Evolutionary conservation across 1,140 invertebrate genomes (phyloP).

Genomic region (Penaeus japonicus): DNA sequence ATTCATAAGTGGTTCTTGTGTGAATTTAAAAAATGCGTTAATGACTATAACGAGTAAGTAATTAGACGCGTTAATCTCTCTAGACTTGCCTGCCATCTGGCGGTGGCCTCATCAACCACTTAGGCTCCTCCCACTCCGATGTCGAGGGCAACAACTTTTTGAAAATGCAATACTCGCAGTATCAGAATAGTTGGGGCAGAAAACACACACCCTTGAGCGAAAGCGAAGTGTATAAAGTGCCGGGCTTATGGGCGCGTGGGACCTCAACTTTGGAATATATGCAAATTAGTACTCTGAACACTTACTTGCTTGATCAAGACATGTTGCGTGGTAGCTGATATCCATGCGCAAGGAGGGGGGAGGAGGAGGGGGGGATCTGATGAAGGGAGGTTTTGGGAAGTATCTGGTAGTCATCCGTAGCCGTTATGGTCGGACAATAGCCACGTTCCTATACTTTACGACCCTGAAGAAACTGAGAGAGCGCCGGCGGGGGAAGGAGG

Average conservation of each 20-base stretch:
- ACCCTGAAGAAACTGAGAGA: constrained; percentile 20
- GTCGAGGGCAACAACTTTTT: constrained; percentile 46
- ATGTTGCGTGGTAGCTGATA: not conserved
- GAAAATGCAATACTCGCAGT: constrained; percentile 34
- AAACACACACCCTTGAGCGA: constrained; percentile 19
- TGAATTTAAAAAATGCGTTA: not conserved
- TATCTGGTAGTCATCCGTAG: constrained; percentile 19
- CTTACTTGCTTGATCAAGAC: too few species aligned
- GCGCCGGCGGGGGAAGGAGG: not conserved
- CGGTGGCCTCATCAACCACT: constrained; percentile 30
- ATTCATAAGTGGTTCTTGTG: not conserved
- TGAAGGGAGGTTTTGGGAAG: not conserved
- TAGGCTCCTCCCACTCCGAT: constrained; percentile 41
- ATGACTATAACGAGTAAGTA: constrained; percentile 14
- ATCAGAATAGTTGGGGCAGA: constrained; percentile 25
- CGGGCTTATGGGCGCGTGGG: not conserved
- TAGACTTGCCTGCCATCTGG: constrained; percentile 45
- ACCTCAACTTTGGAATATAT: too few species aligned
- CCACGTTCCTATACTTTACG: constrained; percentile 49
- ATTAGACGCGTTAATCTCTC: constrained; percentile 20
- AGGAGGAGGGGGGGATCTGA: not conserved
- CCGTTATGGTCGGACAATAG: constrained; percentile 28
- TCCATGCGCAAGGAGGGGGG: not conserved
- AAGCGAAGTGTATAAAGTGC: not conserved
- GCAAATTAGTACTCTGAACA: too few species aligned